phyloP scores from a whole-genome alignment of 1,140 invertebrate genomes.

The Drosophila punjabiensis region DNA sequence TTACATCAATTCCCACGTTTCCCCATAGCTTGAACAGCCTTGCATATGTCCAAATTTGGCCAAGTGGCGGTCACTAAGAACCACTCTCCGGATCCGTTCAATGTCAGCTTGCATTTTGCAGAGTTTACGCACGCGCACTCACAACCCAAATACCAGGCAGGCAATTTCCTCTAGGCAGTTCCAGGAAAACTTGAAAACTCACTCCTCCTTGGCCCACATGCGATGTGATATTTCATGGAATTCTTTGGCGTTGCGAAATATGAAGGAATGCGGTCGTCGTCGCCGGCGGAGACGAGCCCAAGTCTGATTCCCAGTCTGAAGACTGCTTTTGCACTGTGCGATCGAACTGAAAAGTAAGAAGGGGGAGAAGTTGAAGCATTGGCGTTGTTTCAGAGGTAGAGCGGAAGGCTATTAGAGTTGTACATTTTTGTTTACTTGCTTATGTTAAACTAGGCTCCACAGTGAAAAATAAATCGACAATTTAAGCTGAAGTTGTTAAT shows the following conservation, averaged over 20 bases:
- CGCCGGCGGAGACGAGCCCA: slow-evolving; percentile 57
- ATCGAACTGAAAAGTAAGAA: slow-evolving; percentile 52
- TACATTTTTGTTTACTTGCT: slow-evolving; percentile 11
- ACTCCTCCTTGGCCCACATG: neutral
- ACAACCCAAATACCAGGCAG: slow-evolving; percentile 65
- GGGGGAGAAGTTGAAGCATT: neutral
- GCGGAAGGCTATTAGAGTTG: neutral
- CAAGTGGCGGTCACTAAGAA: slow-evolving; percentile 7
- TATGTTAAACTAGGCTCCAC: slow-evolving; percentile 2
- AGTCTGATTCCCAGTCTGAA: slow-evolving; percentile 28
- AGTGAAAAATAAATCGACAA: neutral
- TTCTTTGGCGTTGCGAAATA: slow-evolving; percentile 75
- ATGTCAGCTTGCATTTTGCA: slow-evolving; percentile 44
- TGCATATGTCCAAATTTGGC: slow-evolving; percentile 21
- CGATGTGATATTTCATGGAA: slow-evolving; percentile 59
- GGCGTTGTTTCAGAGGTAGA: neutral
- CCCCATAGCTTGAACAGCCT: slow-evolving; percentile 10
- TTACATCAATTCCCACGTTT: slow-evolving; percentile 20
- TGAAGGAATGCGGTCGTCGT: slow-evolving; percentile 68
- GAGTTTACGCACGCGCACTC: slow-evolving; percentile 69
- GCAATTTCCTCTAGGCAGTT: slow-evolving; percentile 44
- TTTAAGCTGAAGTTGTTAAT: no score
- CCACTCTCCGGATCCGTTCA: slow-evolving; percentile 9
- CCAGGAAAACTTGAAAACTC: slow-evolving; percentile 40
- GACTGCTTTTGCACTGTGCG: slow-evolving; percentile 42